Percentiles rank a stretch among this genome's conserved stretches.
Conservation (phyloP, 2,888 invertebrate genomes). For the Habroteleia sp. region DNA sequence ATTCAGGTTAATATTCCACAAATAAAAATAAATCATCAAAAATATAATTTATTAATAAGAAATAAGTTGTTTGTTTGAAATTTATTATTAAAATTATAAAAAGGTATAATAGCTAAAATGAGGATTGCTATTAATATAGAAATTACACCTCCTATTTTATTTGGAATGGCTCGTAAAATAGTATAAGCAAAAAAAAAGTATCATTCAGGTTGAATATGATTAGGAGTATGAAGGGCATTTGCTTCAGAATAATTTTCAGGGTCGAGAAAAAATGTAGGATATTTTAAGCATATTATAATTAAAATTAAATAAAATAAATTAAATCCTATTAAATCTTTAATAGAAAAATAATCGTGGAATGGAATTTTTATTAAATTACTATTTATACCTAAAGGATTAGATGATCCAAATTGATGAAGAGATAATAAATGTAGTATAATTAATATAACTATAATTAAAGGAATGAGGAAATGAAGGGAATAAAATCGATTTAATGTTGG, state of each 20-base stretch:
- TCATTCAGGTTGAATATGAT: constrained; percentile 92
- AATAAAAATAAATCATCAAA: constrained; percentile 79
- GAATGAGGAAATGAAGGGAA: constrained; percentile 87
- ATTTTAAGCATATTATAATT: constrained; percentile 72
- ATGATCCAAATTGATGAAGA: constrained; percentile 86
- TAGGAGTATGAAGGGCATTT: constrained; percentile 86
- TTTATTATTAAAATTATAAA: constrained; percentile 82
- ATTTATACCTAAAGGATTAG: constrained; percentile 85
- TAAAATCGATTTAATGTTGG: constrained; percentile 90
- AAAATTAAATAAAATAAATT: constrained; percentile 77
- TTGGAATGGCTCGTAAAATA: constrained; percentile 90
- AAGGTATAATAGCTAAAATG: constrained; percentile 85
- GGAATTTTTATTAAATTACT: constrained; percentile 86
- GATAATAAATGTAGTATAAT: constrained; percentile 85
- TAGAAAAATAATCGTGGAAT: constrained; percentile 86
- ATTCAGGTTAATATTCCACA: constrained; percentile 89
- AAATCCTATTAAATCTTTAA: constrained; percentile 85
- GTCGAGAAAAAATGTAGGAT: constrained; percentile 85
- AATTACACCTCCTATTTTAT: constrained; percentile 89
- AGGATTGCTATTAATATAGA: constrained; percentile 85
- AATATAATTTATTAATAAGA: too few relatives aligned
- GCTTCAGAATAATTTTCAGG: constrained; percentile 89
- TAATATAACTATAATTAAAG: constrained; percentile 85
- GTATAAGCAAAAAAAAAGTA: constrained; percentile 92
- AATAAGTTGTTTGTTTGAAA: constrained; percentile 83